Conservation (phyloP, 2,888 invertebrate species). For the Vannuccia rotundouncinata region DNA sequence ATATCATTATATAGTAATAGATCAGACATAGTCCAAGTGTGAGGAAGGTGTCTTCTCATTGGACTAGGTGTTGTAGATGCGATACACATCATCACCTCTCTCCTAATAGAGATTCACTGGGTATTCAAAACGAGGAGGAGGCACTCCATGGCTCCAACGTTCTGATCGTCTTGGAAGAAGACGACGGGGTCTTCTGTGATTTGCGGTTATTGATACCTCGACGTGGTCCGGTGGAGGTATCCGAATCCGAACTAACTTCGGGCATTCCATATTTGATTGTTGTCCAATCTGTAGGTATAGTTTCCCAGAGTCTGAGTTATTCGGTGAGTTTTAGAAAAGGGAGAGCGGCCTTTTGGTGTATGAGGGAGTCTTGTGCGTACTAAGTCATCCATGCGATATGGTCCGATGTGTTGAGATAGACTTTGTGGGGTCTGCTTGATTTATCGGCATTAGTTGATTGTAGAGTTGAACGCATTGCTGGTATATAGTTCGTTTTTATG, state of each 20-base stretch:
- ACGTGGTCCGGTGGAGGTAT: background rate
- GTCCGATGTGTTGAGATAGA: no score
- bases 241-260: background rate
- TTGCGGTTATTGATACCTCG: background rate
- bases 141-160: no score
- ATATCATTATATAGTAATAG: no score
- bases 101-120: no score
- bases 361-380: background rate
- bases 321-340: background rate
- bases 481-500: background rate
- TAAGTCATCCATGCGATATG: background rate
- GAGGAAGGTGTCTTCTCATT: no score
- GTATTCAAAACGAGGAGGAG: no score
- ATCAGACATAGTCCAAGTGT: no score
- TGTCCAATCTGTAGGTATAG: slow-evolving; percentile 8
- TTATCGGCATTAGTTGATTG: background rate
- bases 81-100: no score
- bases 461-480: background rate
- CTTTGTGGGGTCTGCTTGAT: background rate
- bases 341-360: background rate
- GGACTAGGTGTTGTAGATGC: no score
- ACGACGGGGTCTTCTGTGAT: background rate
- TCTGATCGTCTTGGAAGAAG: background rate
- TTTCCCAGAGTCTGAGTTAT: background rate
- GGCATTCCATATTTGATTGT: no score